Base-by-base conservation (phyloP, 2,888 invertebrate genomes). In the Eupsilia transversa region DNA sequence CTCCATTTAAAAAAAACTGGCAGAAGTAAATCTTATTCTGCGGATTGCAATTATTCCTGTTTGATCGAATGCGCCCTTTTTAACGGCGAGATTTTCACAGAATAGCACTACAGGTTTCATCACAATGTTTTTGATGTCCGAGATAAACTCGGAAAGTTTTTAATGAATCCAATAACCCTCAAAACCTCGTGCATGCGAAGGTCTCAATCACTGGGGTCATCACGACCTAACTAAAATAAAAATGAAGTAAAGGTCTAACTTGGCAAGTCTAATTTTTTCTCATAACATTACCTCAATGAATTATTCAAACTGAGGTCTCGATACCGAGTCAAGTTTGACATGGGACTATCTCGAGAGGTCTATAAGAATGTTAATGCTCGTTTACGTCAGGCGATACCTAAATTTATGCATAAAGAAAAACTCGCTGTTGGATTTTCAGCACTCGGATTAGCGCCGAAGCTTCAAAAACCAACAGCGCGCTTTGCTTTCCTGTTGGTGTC, bases 261-360 rank as follows among this genome's bases (percentile, higher is more conserved):
- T 17, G n/a, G 14, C 4, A 33, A 33, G 5, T 65, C 2, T 17
- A 65, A 67, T 23, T 65, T 78, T 68, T 65, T 59, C 23, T 68
- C 49, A 52, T 43, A 63, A 63, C 30, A 54, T 74, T 65, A 68
- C 41, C 9, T 49, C 12, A 74, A 82, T 77, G 46, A 82, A 75
- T 85, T 60, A 79, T 84, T 85, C 83, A 82, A 77, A 72, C 33
- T 70, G 4, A 57, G 61, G 66, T 41, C 66, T 30, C n/a, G 56
- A 60, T 72, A 60, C 38, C 14, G 17, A 67, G 27, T 67, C 59
- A 66, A 67, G 38, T 76, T 81, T 72, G 74, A 72, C 80, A 49
- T 17, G 46, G 63, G 64, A 20, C 52, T 30, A 64, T 72, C 77
- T 73, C 79, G 35, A 60, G 59, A 69, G 74, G 30, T 10, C 70